Evolutionary conservation across 2,888 invertebrate species (phyloP).

Genomic region (Sycophila texana): DNA sequence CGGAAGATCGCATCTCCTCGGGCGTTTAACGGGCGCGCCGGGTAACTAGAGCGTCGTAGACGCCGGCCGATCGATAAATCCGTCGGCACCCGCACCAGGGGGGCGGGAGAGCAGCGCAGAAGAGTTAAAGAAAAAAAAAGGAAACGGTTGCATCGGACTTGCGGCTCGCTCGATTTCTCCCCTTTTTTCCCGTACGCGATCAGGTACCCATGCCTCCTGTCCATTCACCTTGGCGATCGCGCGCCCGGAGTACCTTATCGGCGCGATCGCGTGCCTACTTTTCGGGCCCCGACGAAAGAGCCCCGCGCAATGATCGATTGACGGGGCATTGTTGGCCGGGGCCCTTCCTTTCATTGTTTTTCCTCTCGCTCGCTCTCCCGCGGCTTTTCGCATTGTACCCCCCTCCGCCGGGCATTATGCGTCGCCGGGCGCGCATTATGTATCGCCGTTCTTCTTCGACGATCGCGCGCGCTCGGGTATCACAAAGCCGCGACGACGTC

Average conservation of each 20-base stretch:
- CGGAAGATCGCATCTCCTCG: too few relatives aligned
- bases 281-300: conserved; percentile 3
- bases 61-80: conserved; percentile 10
- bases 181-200: background rate
- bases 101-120: too few relatives aligned
- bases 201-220: background rate
- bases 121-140: too few relatives aligned
- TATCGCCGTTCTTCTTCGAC: conserved; percentile 45
- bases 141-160: background rate
- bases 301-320: conserved; percentile 15
- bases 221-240: conserved; percentile 5
- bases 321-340: conserved; percentile 22
- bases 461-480: conserved; percentile 41
- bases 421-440: background rate
- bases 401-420: background rate
- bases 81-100: background rate
- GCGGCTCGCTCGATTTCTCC: background rate
- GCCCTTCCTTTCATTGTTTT: background rate
- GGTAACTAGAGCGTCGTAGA: too few relatives aligned
- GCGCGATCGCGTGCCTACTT: conserved; percentile 23
- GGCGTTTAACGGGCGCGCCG: too few relatives aligned
- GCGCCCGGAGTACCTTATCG: background rate
- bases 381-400: background rate
- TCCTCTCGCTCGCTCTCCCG: background rate
- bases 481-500: conserved; percentile 24